Conservation (phyloP, 2,113 vertebrate species). For the Miniopterus natalensis region DNA sequence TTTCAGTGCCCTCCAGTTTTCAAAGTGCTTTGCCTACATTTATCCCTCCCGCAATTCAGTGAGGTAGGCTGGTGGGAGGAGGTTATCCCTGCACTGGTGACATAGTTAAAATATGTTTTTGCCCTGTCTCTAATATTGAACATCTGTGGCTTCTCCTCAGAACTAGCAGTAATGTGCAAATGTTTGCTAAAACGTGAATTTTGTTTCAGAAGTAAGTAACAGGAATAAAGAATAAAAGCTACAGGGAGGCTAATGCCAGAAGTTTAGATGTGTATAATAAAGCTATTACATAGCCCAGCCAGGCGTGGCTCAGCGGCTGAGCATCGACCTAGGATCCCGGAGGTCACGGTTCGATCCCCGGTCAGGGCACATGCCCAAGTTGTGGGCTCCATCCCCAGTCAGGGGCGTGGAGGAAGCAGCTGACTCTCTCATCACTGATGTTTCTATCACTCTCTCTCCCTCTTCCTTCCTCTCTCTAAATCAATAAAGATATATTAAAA, state of each 20-base stretch:
- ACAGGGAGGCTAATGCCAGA: not conserved
- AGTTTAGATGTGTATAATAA: not conserved
- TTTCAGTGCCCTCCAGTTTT: not conserved
- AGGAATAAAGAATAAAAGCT: slow-evolving; percentile 32
- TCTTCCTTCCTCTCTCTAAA: no score
- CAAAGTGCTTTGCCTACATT: not conserved
- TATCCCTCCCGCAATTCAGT: not conserved
- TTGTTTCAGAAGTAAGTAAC: slow-evolving; percentile 9
- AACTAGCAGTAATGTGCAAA: not conserved
- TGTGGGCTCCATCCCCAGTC: no score
- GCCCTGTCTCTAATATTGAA: not conserved
- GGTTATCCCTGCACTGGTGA: not conserved
- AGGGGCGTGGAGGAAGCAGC: no score
- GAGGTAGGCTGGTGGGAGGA: not conserved
- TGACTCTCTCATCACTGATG: no score
- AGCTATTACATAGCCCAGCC: not conserved
- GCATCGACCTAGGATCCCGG: no score
- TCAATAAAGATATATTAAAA: no score
- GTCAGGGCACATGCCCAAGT: no score
- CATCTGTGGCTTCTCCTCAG: not conserved
- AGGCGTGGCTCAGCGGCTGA: no score
- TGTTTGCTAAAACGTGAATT: slow-evolving; percentile 46
- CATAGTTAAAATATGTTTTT: not conserved
- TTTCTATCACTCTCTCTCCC: no score
- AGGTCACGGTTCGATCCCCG: no score